Conservation (phyloP, 1,140 invertebrate genomes). For the Habropoda laboriosa region DNA sequence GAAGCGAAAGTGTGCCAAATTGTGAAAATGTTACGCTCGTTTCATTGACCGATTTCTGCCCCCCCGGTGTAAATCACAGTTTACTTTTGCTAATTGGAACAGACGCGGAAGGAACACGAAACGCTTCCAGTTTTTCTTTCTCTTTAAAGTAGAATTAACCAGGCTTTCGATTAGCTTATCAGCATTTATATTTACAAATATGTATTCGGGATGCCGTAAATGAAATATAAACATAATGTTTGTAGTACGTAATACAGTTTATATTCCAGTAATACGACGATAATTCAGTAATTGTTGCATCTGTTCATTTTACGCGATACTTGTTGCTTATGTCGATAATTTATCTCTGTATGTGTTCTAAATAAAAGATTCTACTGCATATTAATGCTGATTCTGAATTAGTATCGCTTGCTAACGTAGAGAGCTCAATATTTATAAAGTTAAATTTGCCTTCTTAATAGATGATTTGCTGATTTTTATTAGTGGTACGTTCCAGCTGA, state of each 20-base stretch:
- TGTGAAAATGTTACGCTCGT: constrained; percentile 46
- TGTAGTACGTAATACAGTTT: constrained; percentile 7
- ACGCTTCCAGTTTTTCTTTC: constrained; percentile 52
- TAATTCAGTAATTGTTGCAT: neutral
- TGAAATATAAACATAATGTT: constrained; percentile 34
- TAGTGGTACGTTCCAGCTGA: too few species aligned
- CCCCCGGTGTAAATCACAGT: constrained; percentile 56
- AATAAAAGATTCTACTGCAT: too few species aligned
- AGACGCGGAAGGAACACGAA: constrained; percentile 33
- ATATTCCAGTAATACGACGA: neutral
- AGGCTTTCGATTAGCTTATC: constrained; percentile 58
- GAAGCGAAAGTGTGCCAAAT: constrained; percentile 31
- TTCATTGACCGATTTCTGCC: constrained; percentile 21
- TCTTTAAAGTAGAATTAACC: constrained; percentile 57
- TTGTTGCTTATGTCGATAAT: too few species aligned
- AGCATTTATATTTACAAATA: constrained; percentile 39
- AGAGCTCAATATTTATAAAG: too few species aligned
- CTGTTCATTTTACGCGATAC: neutral
- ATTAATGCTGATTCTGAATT: too few species aligned
- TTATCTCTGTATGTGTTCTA: too few species aligned
- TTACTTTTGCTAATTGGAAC: constrained; percentile 65
- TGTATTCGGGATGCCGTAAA: neutral
- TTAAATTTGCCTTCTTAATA: too few species aligned
- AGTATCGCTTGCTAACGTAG: too few species aligned
- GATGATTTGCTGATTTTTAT: too few species aligned